These are phyloP conservation scores for Microtus oregoni DNA, from an alignment of 2,113 vertebrate genomes.

Conservation along the genomic window DNA sequence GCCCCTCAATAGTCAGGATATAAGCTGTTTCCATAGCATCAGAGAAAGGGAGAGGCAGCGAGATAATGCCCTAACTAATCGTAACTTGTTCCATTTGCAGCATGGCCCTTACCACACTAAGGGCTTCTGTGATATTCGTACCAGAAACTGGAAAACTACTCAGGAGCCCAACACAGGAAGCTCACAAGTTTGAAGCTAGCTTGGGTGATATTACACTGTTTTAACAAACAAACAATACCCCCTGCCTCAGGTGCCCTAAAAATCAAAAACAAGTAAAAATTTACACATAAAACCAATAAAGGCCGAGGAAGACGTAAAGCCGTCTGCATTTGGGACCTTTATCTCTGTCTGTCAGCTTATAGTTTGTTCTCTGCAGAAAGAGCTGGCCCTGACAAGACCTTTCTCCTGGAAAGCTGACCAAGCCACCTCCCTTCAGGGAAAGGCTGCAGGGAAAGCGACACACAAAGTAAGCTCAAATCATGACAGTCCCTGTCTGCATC, in stretches of 20 bases:
- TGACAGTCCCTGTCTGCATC: background rate
- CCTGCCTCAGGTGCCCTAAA: background rate
- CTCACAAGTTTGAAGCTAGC: background rate
- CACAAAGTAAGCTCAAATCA: background rate
- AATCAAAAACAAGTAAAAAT: background rate
- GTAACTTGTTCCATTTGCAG: slow-evolving; percentile 49
- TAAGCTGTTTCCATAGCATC: background rate
- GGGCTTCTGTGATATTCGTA: slow-evolving; percentile 44
- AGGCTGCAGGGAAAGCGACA: background rate
- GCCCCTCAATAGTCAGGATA: slow-evolving; percentile 33
- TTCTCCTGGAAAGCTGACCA: slow-evolving; percentile 30
- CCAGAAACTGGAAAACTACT: slow-evolving; percentile 10
- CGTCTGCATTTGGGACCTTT: slow-evolving; percentile 12
- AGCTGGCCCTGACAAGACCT: slow-evolving; percentile 15
- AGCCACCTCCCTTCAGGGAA: slow-evolving; percentile 35
- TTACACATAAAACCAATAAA: background rate
- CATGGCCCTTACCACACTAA: background rate
- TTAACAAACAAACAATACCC: background rate
- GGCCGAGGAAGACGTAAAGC: background rate
- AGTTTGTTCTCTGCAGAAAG: slow-evolving; percentile 22
- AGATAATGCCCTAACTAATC: slow-evolving; percentile 24
- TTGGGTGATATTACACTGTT: background rate
- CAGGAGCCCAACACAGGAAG: background rate
- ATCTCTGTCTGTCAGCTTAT: background rate
- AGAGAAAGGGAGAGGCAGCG: slow-evolving; percentile 33